Evolutionary conservation across 2,113 vertebrate species (phyloP), one percentile per base, ranked within the genome.

Genomic region (Periophthalmodon schlosseri): DNA sequence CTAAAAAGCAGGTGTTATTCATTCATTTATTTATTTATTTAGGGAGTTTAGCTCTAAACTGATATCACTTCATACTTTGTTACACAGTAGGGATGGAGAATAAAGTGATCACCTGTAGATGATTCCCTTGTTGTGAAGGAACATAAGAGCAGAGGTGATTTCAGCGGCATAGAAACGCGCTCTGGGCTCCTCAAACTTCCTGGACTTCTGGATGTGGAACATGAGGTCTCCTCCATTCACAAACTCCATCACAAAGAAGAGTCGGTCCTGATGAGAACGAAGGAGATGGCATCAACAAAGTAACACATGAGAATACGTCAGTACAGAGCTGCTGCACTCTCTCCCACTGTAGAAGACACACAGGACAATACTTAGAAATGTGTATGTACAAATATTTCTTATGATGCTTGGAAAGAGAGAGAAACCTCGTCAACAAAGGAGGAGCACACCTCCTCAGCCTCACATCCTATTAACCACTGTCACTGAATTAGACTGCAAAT

Each of bases 161-260:
- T 99, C 96, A 0, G 98, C 97, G 0, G 97, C 94, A 47, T 99
- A 99, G 94, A 99, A 99, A 20, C 96, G 92, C 0, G 97, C 97
- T 44, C 97, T 91, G 5, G 89, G 90, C 83, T 99, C 97, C 0
- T 99, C 97, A 46, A 99, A 99, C 76, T 97, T 97, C 65, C 97
- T 95, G 0, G 97, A 98, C 89, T 98, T 99, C 93, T 99, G 98
- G 81, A 99, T 99, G 88, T 99, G 98, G 90, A 99, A 99, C 98
- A 99, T 99, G 81, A 99, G 88, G 76, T 99, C 97, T 0, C 97
- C 97, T 0, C 97, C 98, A 0, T 98, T 99, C 69, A 99, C 98
- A 77, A 99, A 99, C 91, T 99, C 97, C 98, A 99, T 99, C 88
- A 99, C 97, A 12, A 99, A 99, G 93, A 99, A 99, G 73, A 99